Evolutionary conservation across 2,888 invertebrate genomes (phyloP), one percentile per base, ranked within the genome.

Genomic region (Lasioglossum pauxillum): DNA sequence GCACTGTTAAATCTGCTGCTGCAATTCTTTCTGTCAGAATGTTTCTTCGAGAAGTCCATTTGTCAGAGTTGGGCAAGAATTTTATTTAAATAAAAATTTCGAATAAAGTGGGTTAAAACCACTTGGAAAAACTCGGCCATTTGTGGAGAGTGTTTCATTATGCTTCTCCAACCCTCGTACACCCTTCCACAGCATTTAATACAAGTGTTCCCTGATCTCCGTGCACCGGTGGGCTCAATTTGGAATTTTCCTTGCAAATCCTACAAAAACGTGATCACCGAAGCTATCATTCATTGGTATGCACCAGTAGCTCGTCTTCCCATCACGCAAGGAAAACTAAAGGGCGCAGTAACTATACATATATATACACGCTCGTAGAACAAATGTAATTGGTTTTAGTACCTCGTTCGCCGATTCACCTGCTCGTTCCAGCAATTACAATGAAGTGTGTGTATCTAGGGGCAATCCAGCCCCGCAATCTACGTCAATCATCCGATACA

Each of bases 381-480:
- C 64, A 64, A 64, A 64, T 64, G 64, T 64, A 64, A 64, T 64
- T 64, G 64, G 64, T 64, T 64, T 64, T 64, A 64, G 64, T 64
- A 31, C 16, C 64, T 31, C 64, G 64, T 64, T 64, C 64, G 64
- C 31, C 7, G 64, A 16, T 16, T 64, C 16, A 31, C 64, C 31
- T 27, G 64, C 7, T 31, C 64, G 64, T 64, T 64, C 64, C 27
- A 16, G 64, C 64, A 31, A 64, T 64, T 64, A 27, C 64, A 31
- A 16, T 16, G 64, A 64, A 64, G 31, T 31, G 64, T 64, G 64
- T 64, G 64, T 64, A 64, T 64, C 64, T 64, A 64, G 64, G 64
- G 31, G 64, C 64, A 64, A 64, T 64, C 64, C 64, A 31, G 23
- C 5, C 27, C 10, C 12, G 19, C 7, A n/a, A 64, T 31, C 64